Base-by-base conservation (phyloP, 2,888 invertebrate species). In the Limnephilus auricula region DNA sequence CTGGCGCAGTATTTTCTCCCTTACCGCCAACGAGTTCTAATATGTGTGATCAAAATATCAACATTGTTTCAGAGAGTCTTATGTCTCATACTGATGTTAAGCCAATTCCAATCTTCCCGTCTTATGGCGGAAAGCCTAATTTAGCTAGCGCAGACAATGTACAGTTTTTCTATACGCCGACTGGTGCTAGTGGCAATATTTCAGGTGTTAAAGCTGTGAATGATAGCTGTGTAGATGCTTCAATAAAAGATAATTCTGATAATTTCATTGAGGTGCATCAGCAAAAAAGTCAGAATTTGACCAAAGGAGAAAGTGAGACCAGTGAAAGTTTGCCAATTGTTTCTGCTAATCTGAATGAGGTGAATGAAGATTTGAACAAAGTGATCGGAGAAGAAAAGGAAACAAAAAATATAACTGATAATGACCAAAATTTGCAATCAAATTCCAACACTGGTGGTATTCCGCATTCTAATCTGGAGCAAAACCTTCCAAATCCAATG, bases 401-500 rank as follows among this genome's bases (percentile, higher is more conserved):
- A 65, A n/a, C n/a, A 9, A 65, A 65, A 65, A 6, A 65, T 2
- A 5, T 9, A 4, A 9, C n/a, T 25, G 25, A n/a, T 6, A 65
- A 65, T 65, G 25, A n/a, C 65, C 65, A 65, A n/a, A 65, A 65
- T n/a, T 65, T n/a, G 25, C 9, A 9, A 25, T 2, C 25, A 25
- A 65, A 65, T 65, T 65, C 25, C 25, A 25, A 65, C n/a, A 65
- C 25, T 65, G 65, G 2, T 1, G 2, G 65, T 65, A 65, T 65
- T 82, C 82, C 18, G 82, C 18, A 9, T 82, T 37, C 34, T 13
- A 32, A 18, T 25, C 0, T 25, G 12, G 82, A 82, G 82, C 85
- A 85, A 40, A 50, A 85, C 15, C 30, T 40, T 18, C 37, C n/a
- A 25, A 85, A n/a, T 34, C 84, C 90, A 31, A 30, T 84, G 34